A percentile compares a stretch with the other conserved stretches of the same genome.
Conservation (phyloP, 2,888 invertebrate species). For the Slavum lentiscoides region DNA sequence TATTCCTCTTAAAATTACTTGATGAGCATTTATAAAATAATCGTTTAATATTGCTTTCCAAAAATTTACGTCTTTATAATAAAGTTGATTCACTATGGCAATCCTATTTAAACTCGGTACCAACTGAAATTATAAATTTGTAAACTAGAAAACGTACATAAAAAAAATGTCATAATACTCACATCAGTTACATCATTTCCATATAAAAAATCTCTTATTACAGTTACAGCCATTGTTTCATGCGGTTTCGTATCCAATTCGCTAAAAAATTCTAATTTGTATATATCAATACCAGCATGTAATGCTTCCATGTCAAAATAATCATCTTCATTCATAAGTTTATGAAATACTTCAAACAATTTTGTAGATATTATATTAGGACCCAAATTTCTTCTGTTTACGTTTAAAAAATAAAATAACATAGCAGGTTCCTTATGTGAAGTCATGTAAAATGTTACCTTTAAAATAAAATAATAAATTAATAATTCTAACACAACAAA, state of each 20-base stretch:
- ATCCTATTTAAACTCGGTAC: conserved; percentile 72
- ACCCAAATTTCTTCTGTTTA: conserved; percentile 67
- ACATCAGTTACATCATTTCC: conserved; percentile 75
- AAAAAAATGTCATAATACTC: conserved; percentile 59
- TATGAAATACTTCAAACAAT: conserved; percentile 31
- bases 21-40: conserved; percentile 69
- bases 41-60: conserved; percentile 73
- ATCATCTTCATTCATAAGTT: conserved; percentile 22
- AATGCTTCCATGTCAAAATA: conserved; percentile 72
- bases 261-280: conserved; percentile 70
- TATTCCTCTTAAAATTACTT: conserved; percentile 66
- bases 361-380: conserved; percentile 60
- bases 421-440: conserved; percentile 75
- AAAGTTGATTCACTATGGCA: conserved; percentile 66
- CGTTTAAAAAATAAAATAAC: conserved; percentile 74
- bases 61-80: conserved; percentile 67
- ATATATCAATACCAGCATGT: conserved; percentile 72
- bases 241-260: conserved; percentile 78
- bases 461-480: conserved; percentile 56
- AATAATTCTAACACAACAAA: background rate
- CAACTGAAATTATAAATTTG: conserved; percentile 62
- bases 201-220: conserved; percentile 83
- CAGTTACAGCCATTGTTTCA: conserved; percentile 73
- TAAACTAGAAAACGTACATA: background rate
- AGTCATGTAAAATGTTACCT: conserved; percentile 71